Evolutionary conservation across 1,140 invertebrate species (phyloP).

Genomic region (Dufourea novaeangliae): DNA sequence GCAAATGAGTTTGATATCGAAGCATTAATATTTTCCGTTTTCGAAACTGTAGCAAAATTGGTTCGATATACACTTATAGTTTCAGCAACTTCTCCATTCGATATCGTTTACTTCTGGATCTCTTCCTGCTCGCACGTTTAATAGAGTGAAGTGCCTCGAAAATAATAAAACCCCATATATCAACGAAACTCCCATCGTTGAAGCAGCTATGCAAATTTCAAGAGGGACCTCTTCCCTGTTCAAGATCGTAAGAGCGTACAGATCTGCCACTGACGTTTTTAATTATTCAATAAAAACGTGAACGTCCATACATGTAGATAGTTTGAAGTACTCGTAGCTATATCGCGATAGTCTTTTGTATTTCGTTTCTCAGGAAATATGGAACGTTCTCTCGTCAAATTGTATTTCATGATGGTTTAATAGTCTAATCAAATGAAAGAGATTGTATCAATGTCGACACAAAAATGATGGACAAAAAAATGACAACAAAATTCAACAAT

Average conservation of each 20-base stretch:
- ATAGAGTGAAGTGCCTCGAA: slow-evolving; percentile 66
- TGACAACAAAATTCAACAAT: no score
- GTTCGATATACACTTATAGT: slow-evolving; percentile 25
- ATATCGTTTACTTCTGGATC: not conserved
- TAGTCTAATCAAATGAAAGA: no score
- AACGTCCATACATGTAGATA: slow-evolving; percentile 54
- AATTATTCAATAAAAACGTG: slow-evolving; percentile 73
- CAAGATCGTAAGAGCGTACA: slow-evolving; percentile 60
- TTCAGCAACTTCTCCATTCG: not conserved
- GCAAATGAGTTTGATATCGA: not conserved
- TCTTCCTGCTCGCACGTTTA: slow-evolving; percentile 56
- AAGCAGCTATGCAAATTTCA: slow-evolving; percentile 75
- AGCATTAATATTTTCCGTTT: not conserved
- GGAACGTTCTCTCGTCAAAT: not conserved
- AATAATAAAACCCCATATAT: slow-evolving; percentile 76
- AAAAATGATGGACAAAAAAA: no score
- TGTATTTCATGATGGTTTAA: no score
- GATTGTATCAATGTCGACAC: no score
- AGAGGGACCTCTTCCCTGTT: slow-evolving; percentile 66
- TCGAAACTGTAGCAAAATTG: not conserved
- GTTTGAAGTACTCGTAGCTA: slow-evolving; percentile 42
- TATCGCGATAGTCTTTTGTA: slow-evolving; percentile 26
- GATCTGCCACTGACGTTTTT: slow-evolving; percentile 73
- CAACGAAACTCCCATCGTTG: slow-evolving; percentile 67
- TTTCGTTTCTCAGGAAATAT: not conserved